Base-by-base conservation (phyloP, 1,140 invertebrate genomes). In the Bombyx mandarina region DNA sequence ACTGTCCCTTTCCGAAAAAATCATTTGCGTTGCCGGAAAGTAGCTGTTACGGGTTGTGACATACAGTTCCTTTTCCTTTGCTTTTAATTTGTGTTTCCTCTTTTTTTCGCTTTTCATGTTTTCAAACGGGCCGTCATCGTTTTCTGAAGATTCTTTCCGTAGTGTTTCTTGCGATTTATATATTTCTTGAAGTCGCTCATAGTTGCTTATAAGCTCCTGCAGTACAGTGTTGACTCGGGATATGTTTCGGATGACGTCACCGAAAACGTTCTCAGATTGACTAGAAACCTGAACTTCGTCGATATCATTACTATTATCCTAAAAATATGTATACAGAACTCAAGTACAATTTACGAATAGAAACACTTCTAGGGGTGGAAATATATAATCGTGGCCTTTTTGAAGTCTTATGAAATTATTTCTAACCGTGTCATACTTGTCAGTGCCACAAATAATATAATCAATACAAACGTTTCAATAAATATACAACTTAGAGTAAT, bases 191-290 rank as follows among this genome's bases (percentile, higher is more conserved):
- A 75, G 54, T 50, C 70, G 60, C 62, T 75, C 68, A 63, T 79
- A 79, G 35, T 75, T 77, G 18, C 56, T 67, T 45, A 82, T 63
- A 50, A 82, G 60, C 6, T 75, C 68, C 60, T 77, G 62, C 44
- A 82, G 47, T 52, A 73, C 65, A 46, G 69, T 70, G 61, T 75
- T 77, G 3, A 74, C 72, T 9, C 63, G 35, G 42, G 75, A 65
- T 51, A 79, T 74, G 52, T 82, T 82, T 54, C 68, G 69, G 7
- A 75, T 60, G 49, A 74, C 63, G 48, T 78, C 72, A 8, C 61
- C 42, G 35, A 73, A 67, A 46, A 66, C 52, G 59, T 44, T 22
- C 6, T 69, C 58, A 8, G 45, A 35, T 35, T 35, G 26, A 35
- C 26, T 5, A 35, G 26, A 35, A 35, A 35, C 1, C 26, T 35